Evolutionary conservation across 2,888 invertebrate genomes (phyloP).

Genomic region (Proisotoma minuta): DNA sequence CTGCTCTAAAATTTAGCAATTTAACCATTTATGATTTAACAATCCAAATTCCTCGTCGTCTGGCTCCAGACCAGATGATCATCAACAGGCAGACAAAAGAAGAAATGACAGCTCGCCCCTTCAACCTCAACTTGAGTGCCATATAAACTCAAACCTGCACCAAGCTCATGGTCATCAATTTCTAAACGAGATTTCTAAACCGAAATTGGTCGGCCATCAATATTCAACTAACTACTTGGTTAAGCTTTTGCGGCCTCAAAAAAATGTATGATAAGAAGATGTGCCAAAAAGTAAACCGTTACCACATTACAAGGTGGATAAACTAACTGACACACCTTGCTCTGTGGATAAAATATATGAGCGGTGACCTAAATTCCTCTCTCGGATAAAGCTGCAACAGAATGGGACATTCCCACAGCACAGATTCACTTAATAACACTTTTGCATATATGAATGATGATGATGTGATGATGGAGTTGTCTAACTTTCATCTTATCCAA

Average conservation of each 20-base stretch:
- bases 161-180: neutral
- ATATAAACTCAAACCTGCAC: neutral
- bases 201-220: too few relatives aligned
- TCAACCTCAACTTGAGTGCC: too few relatives aligned
- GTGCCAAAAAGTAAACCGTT: conserved; percentile 3
- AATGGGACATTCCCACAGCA: neutral
- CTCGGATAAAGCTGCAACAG: neutral
- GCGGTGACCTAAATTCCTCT: neutral
- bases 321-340: neutral
- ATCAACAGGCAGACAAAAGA: neutral
- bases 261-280: neutral
- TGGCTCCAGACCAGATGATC: conserved; percentile 3
- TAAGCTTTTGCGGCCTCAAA: neutral
- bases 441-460: too few relatives aligned
- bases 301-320: neutral
- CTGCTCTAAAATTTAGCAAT: neutral
- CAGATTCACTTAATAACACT: neutral
- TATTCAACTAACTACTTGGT: too few relatives aligned
- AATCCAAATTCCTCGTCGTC: neutral
- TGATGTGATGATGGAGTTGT: too few relatives aligned
- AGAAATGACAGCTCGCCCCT: neutral
- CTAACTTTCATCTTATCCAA: too few relatives aligned
- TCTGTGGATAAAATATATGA: too few relatives aligned
- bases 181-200: too few relatives aligned
- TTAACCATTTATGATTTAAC: conserved; percentile 6